phyloP scores from a whole-genome alignment of 2,113 vertebrate genomes.

The Panthera tigris region DNA sequence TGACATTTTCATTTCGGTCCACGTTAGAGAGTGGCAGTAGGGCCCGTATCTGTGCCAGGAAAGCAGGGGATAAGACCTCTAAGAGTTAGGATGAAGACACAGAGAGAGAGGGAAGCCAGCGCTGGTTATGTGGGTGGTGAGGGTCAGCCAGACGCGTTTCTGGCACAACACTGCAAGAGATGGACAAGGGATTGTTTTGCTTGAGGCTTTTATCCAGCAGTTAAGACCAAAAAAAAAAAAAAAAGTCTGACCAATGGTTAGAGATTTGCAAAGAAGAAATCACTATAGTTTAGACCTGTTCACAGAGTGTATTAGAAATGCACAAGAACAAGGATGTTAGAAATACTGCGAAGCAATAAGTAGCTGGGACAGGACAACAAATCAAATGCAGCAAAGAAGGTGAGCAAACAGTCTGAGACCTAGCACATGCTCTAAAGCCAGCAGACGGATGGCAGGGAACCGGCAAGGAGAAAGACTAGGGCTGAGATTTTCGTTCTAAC shows the following conservation, averaged over 20 bases:
- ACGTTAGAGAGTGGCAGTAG: not conserved
- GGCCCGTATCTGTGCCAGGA: not conserved
- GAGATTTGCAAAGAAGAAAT: slow-evolving; percentile 25
- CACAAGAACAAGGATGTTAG: slow-evolving; percentile 31
- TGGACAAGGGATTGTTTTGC: not conserved
- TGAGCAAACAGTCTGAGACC: not conserved
- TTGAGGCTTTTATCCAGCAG: not conserved
- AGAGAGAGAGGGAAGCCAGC: not conserved
- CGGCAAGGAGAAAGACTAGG: not conserved
- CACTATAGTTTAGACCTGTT: not conserved
- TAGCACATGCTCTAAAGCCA: not conserved
- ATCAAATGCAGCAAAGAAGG: not conserved
- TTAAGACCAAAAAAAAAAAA: not conserved
- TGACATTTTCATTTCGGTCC: not conserved
- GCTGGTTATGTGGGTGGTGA: not conserved
- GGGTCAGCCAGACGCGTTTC: not conserved
- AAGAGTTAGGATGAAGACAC: not conserved
- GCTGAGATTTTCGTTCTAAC: not conserved
- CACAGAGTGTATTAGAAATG: not conserved
- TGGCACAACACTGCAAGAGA: slow-evolving; percentile 36
- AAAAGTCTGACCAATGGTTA: not conserved
- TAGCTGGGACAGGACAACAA: not conserved
- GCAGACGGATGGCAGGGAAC: not conserved
- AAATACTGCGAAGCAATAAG: slow-evolving; percentile 43
- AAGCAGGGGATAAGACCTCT: not conserved